These are phyloP conservation scores for Phalangium opilio DNA, from an alignment of 2,888 invertebrate genomes.

Conservation along the genomic window DNA sequence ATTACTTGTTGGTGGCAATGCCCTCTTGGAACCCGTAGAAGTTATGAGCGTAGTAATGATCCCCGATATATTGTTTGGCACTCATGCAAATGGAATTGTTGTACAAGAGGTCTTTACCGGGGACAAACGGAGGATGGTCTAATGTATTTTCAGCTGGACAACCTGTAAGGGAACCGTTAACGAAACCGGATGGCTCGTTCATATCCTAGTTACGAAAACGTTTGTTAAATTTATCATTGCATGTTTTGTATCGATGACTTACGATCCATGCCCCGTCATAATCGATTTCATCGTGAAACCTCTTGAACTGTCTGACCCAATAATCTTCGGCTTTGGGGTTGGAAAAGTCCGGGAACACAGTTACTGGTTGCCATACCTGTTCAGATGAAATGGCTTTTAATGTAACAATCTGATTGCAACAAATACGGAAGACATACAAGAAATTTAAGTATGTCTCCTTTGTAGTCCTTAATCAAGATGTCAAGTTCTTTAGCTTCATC, in stretches of 20 bases:
- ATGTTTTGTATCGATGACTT: too few species aligned
- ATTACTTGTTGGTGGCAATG: conserved; percentile 46
- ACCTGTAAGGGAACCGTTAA: conserved; percentile 26
- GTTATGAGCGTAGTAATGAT: conserved; percentile 62
- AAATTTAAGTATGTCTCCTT: conserved; percentile 45
- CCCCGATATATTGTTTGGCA: conserved; percentile 48
- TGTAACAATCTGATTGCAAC: too few species aligned
- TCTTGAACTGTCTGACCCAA: conserved; percentile 40
- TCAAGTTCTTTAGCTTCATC: conserved; percentile 13
- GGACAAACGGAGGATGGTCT: conserved; percentile 53
- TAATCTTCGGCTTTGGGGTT: conserved; percentile 21
- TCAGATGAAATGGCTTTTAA: too few species aligned
- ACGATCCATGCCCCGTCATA: conserved; percentile 78
- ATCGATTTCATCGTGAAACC: conserved; percentile 40
- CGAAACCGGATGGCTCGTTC: conserved; percentile 31
- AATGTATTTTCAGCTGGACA: conserved; percentile 34
- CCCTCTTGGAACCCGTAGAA: conserved; percentile 59
- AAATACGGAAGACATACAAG: conserved; percentile 38
- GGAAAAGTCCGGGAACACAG: conserved; percentile 26
- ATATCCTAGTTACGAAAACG: conserved; percentile 17
- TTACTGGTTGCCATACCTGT: conserved; percentile 37
- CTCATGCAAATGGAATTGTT: conserved; percentile 61
- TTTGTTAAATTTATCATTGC: too few species aligned
- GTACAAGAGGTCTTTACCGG: conserved; percentile 17
- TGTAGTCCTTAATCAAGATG: conserved; percentile 14